These are phyloP conservation scores for Polypterus bichir DNA, from an alignment of 2,113 vertebrate species.

Conservation along the genomic window DNA sequence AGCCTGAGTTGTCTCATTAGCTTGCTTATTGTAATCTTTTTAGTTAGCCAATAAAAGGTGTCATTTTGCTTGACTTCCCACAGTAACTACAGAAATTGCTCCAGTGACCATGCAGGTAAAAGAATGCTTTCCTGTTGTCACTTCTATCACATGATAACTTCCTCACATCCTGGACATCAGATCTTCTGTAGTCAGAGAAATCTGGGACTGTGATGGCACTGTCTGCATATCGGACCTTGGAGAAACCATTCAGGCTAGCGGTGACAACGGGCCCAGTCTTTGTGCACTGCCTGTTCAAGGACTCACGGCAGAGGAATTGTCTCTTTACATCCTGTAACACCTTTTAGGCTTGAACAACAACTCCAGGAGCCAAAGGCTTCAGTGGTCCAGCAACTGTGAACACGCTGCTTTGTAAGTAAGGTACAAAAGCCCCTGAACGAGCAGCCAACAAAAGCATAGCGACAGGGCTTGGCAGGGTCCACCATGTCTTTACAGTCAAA, in stretches of 20 bases:
- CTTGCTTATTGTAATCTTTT: too few species aligned
- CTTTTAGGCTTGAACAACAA: conserved; percentile 34
- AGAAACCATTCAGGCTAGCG: conserved; percentile 54
- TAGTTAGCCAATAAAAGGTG: too few species aligned
- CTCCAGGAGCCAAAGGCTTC: conserved; percentile 42
- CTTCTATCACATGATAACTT: conserved; percentile 61
- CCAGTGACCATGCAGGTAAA: conserved; percentile 68
- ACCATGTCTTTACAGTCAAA: not conserved
- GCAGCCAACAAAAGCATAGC: conserved; percentile 62
- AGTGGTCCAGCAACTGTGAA: conserved; percentile 55
- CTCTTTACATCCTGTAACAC: conserved; percentile 46
- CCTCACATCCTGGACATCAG: conserved; percentile 47
- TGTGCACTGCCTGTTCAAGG: conserved; percentile 43
- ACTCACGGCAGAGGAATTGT: conserved; percentile 53
- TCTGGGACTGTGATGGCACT: conserved; percentile 70
- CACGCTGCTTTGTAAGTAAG: conserved; percentile 49
- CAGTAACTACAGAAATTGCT: conserved; percentile 33
- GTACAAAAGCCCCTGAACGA: conserved; percentile 51
- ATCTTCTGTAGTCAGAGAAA: conserved; percentile 68
- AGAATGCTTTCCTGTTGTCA: conserved; percentile 60
- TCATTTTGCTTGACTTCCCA: too few species aligned
- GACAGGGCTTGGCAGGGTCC: not conserved
- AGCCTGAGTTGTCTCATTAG: too few species aligned
- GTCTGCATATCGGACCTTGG: conserved; percentile 55
- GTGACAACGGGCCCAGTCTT: conserved; percentile 46